Base-by-base conservation (phyloP, 2,888 invertebrate genomes). In the Napeogenes sylphis region DNA sequence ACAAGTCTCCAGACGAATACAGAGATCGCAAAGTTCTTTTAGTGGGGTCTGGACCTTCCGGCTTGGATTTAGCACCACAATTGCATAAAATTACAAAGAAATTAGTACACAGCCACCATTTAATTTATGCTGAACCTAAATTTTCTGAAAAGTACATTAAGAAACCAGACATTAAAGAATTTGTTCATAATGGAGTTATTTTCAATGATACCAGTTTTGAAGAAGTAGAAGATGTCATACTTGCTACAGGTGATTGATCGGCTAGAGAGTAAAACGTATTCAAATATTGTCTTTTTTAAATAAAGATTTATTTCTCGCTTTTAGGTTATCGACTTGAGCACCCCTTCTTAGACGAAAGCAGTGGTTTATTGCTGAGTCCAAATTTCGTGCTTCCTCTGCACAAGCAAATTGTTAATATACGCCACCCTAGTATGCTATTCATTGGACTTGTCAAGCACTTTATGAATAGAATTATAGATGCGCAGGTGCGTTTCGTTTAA, bases 391-490 rank as follows among this genome's bases (percentile, higher is more conserved):
- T 92, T 54, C 94, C 95, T 0, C 87, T 96, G 12, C 95, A 95
- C 83, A 94, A 94, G 73, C 95, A 97, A 73, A 85, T 95, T 58
- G 92, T 97, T 55, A 94, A 96, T 81, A 93, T 94, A n/a, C 90
- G 93, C 61, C 92, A 92, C 70, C 95, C 96, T 0, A 92, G 92
- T 14, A 93, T 97, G 93, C 91, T 93, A 57, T 93, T 97, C 69
- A 90, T 97, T 53, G 97, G 96, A 0, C 85, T 96, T 13, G 93
- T 95, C 0, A 93, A 92, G 69, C 93, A 93, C 92, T 94, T 85
- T 91, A 94, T 89, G 64, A 90, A 84, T 45, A 82, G 81, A 60
- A 91, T 94, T 75, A 93, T 95, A 75, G 94, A 96, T 74, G 90
- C 92, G 63, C 96, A 96, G 92, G 94, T 95, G 76, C 30, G 2